phyloP scores from a whole-genome alignment of 2,113 vertebrate species.

The Alouatta palliata region DNA sequence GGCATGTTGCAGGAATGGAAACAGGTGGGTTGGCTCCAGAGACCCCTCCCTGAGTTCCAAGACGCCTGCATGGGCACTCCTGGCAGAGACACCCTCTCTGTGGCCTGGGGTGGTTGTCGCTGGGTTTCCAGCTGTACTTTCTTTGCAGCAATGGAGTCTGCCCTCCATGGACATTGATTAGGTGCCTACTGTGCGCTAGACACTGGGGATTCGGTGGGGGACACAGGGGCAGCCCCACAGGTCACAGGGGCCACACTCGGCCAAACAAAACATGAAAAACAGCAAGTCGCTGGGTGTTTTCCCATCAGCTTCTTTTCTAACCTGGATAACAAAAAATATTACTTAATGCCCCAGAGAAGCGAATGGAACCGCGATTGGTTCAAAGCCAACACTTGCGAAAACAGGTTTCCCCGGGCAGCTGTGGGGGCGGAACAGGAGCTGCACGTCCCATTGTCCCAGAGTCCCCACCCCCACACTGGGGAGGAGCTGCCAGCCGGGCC shows the following conservation, averaged over 20 bases:
- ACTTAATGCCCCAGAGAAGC: not conserved
- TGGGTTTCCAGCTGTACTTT: rapidly evolving
- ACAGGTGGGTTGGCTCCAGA: not conserved
- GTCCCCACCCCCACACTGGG: not conserved
- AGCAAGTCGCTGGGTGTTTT: not conserved
- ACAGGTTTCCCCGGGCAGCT: not conserved
- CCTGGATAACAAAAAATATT: not conserved
- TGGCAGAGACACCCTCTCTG: not conserved
- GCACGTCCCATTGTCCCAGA: not conserved
- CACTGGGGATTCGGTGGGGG: not conserved
- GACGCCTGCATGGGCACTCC: not conserved
- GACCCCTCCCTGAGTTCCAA: not conserved
- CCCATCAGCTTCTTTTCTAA: not conserved
- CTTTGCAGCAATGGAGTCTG: not conserved
- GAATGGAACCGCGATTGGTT: not conserved
- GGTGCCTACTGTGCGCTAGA: not conserved
- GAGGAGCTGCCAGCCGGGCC: not conserved
- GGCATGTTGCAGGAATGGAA: not conserved
- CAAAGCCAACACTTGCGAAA: not conserved
- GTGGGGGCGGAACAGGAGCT: not conserved
- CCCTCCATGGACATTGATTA: rapidly evolving
- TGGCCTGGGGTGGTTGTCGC: too few species aligned
- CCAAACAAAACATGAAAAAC: not conserved
- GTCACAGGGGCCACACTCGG: not conserved
- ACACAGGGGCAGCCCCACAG: not conserved